Evolutionary conservation across 2,113 vertebrate genomes (phyloP).

Genomic region (Cyphomyrus plagiostoma): DNA sequence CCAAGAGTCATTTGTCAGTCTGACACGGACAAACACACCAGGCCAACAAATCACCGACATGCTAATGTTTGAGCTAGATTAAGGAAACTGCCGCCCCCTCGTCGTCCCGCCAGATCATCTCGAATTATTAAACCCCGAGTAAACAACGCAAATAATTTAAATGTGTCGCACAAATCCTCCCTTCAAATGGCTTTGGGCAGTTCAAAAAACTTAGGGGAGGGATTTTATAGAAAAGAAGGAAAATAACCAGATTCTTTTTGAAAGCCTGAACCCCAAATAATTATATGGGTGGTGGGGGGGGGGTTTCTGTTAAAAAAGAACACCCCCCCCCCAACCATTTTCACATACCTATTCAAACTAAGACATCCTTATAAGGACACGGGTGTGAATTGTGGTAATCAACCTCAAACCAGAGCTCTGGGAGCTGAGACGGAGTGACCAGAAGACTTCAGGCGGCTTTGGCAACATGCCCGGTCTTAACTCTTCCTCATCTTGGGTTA

Average conservation of each 20-base stretch:
- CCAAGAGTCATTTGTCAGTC: constrained; percentile 3
- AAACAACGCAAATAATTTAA: background rate
- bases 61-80: background rate
- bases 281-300: background rate
- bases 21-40: constrained; percentile 8
- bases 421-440: background rate
- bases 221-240: background rate
- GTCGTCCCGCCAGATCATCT: background rate
- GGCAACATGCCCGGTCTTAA: background rate
- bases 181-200: background rate
- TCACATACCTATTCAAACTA: background rate
- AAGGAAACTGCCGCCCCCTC: background rate
- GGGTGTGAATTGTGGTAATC: constrained; percentile 11
- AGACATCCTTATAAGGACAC: background rate
- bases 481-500: background rate
- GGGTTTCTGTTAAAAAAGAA: background rate
- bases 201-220: background rate
- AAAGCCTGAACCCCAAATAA: background rate
- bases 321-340: background rate
- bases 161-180: background rate
- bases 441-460: background rate
- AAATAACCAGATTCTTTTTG: background rate
- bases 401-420: constrained; percentile 16
- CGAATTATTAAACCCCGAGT: background rate
- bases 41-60: background rate